Conservation (phyloP, 2,113 vertebrate species). For the Tyrannus savana region DNA sequence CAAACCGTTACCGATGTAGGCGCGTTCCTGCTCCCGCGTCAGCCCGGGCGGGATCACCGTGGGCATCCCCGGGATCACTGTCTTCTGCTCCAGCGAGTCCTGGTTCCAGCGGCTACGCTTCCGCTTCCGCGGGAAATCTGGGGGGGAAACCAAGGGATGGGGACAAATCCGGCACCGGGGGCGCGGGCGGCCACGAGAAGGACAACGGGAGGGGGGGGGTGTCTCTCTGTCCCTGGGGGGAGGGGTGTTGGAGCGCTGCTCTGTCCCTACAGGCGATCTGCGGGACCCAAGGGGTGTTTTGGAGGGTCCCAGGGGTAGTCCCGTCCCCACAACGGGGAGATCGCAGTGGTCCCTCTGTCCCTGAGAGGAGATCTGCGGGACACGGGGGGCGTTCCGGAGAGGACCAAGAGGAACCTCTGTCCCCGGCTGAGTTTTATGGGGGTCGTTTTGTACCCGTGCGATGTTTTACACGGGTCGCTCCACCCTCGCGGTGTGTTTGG, state of each 20-base stretch:
- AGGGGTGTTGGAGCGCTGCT: background rate
- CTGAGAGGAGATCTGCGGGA: background rate
- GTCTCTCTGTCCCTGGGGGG: too few relatives aligned
- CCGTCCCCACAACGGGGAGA: too few relatives aligned
- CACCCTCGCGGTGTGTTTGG: too few relatives aligned
- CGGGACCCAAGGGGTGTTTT: background rate
- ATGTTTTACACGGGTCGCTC: background rate
- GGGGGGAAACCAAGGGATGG: background rate
- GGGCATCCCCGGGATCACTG: conserved; percentile 4
- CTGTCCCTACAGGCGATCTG: too few relatives aligned
- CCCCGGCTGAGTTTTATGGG: background rate
- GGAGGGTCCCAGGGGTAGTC: background rate
- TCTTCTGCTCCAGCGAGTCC: conserved; percentile 10
- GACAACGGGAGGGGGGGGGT: background rate
- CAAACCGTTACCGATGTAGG: conserved; percentile 4
- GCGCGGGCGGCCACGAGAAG: too few relatives aligned
- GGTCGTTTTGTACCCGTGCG: background rate
- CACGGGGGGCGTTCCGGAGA: background rate
- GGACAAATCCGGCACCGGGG: background rate
- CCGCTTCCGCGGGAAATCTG: background rate
- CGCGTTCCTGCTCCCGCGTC: conserved; percentile 20
- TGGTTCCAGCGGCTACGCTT: conserved; percentile 25
- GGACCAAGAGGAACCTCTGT: too few relatives aligned
- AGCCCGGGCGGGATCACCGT: conserved; percentile 36
- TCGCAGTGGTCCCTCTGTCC: too few relatives aligned